Evolutionary conservation across 1,140 invertebrate genomes (phyloP), one percentile per base, ranked within the genome.

Genomic region (Drosophila subpulchrella): DNA sequence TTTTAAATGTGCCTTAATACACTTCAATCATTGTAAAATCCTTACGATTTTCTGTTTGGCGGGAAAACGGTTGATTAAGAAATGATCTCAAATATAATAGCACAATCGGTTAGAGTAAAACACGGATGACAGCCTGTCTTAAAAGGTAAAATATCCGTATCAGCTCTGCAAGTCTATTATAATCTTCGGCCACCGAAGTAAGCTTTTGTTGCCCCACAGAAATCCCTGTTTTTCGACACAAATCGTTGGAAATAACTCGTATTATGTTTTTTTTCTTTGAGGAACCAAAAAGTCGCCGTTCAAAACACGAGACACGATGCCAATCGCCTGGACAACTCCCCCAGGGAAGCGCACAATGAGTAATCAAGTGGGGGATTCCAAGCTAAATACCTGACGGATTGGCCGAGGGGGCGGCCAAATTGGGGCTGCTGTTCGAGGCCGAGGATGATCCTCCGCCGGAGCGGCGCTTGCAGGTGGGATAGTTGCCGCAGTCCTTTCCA

Each of bases 401-500:
- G 73, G 91, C 86, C 54, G 90, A 78, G 59, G 88, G 75, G 42
- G 80, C 61, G 24, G 84, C 83, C 61, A 60, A 60, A 51, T 82
- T 72, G 60, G 13, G 68, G 66, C 46, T 62, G 59, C 71, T 73
- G 63, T 63, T 70, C 27, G 30, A 51, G 32, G 60, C 54, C 12
- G 71, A 39, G 15, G 71, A 44, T 30, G 32, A 39, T 80, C 32
- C 46, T 80, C 89, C 89, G 24, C 93, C 93, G 92, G 93, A 94
- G 93, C 93, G 94, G 61, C 93, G 93, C 74, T 94, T 94, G 78
- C 95, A 96, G 27, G 95, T 96, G 27, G 95, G 95, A 88, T 95
- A 96, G 42, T 91, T 93, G 46, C 95, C 95, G 55, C 95, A 96
- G 55, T 94, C 93, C 77, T 93, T 94, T 39, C 94, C 94, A 50